phyloP scores from a whole-genome alignment of 2,888 invertebrate species.

The Gasteruption jaculator region DNA sequence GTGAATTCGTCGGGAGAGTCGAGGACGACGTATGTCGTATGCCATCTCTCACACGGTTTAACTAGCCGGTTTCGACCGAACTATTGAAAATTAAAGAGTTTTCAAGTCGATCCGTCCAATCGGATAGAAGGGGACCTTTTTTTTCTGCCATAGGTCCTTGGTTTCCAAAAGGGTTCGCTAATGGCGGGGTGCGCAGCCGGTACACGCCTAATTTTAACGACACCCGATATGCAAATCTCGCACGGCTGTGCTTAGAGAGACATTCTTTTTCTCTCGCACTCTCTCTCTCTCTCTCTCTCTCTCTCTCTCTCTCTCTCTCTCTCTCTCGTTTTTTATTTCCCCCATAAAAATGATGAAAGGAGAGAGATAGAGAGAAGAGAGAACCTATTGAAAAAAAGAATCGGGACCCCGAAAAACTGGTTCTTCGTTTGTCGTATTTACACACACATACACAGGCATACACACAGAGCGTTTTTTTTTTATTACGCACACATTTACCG shows the following conservation, averaged over 20 bases:
- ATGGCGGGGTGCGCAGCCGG: constrained; percentile 25
- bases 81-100: no score
- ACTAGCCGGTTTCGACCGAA: no score
- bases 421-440: constrained; percentile 24
- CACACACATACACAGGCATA: constrained; percentile 25
- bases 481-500: constrained; percentile 26
- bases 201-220: constrained; percentile 48
- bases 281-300: constrained; percentile 5
- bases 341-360: no score
- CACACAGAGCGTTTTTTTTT: constrained; percentile 5
- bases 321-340: background rate
- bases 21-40: no score
- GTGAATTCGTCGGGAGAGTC: no score
- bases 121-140: constrained; percentile 4
- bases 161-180: constrained; percentile 3
- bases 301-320: background rate
- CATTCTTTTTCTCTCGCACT: constrained; percentile 11
- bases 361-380: constrained; percentile 8
- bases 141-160: constrained; percentile 5
- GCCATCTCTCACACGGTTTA: no score
- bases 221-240: constrained; percentile 50
- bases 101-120: no score
- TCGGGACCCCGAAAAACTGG: constrained; percentile 31
- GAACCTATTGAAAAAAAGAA: constrained; percentile 20
- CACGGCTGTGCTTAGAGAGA: no score